Base-by-base conservation (phyloP, 2,888 invertebrate species). In the Noctua comes region DNA sequence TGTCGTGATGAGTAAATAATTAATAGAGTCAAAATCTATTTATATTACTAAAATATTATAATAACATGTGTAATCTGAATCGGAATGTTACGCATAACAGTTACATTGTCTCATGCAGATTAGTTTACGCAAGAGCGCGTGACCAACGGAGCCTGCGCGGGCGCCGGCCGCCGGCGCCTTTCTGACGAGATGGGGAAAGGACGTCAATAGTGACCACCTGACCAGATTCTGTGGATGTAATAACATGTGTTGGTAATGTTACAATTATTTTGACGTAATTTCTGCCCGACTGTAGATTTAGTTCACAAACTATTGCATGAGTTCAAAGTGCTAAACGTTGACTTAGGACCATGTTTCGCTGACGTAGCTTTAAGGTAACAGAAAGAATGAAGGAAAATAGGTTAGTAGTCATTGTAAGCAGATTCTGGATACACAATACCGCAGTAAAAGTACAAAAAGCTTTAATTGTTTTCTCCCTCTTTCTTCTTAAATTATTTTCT, bases 21-120 rank as follows among this genome's bases (percentile, higher is more conserved):
- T n/a, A 24, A 62, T 21, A 2, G 31, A 62, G 51, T 40, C 64
- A 51, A 78, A 73, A 73, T 62, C 18, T 62, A 71, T 80, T 21
- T 54, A 24, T 31, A 36, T 40, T 27, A 65, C 24, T 51, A 79
- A 84, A 76, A n/a, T 76, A 73, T 80, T 76, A 74, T 48, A 76
- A 86, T 86, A 72, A 74, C 62, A 79, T 84, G 71, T 76, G 71
- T 76, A 85, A 87, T 73, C 65, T 84, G 65, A 86, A 76, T 72
- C 76, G 21, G 54, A 73, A 78, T 79, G 86, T 84, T 82, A 80
- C 82, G 76, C 66, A 87, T 85, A 88, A 89, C 82, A 68, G 48
- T 88, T 89, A 89, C 89, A 91, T 91, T 90, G 89, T 91, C 77
- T 90, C 83, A 93, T 92, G 90, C 85, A 92, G 88, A 92, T 92